phyloP scores from a whole-genome alignment of 1,140 invertebrate species.

The Drosophila seguyi region DNA sequence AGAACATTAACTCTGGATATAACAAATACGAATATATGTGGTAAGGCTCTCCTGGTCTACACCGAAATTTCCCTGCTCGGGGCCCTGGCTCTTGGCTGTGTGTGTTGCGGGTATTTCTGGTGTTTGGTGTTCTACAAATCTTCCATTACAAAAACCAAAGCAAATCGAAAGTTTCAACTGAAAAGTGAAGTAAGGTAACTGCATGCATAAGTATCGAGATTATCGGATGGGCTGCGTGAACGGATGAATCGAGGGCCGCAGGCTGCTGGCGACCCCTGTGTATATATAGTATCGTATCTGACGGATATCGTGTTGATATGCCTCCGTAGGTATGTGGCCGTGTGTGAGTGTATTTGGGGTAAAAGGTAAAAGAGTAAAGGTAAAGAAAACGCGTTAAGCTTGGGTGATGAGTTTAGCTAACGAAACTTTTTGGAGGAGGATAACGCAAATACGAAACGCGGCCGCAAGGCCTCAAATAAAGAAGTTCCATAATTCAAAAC shows the following conservation, averaged over 20 bases:
- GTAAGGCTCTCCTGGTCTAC: slow-evolving; percentile 23
- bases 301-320: slow-evolving; percentile 17
- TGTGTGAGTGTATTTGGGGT: slow-evolving; percentile 13
- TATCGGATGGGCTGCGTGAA: slow-evolving; percentile 49
- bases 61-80: slow-evolving; percentile 17
- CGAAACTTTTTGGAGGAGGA: slow-evolving; percentile 53
- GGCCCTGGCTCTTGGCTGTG: slow-evolving; percentile 42
- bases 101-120: slow-evolving; percentile 42
- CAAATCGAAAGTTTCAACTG: slow-evolving; percentile 52
- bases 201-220: slow-evolving; percentile 64
- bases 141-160: slow-evolving; percentile 55
- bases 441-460: slow-evolving; percentile 63
- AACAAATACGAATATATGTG: slow-evolving; percentile 17
- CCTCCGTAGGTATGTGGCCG: slow-evolving; percentile 20
- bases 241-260: slow-evolving; percentile 54
- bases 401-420: slow-evolving; percentile 69
- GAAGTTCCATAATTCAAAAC: slow-evolving; percentile 64
- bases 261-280: slow-evolving; percentile 39
- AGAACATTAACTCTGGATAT: slow-evolving; percentile 53
- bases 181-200: slow-evolving; percentile 56
- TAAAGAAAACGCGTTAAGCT: slow-evolving; percentile 65
- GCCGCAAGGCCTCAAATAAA: slow-evolving; percentile 66
- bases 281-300: slow-evolving; percentile 21
- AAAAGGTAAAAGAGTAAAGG: slow-evolving; percentile 15
- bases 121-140: slow-evolving; percentile 60